Percentiles rank a stretch among this genome's conserved stretches.
Conservation (phyloP, 2,888 invertebrate genomes). For the Aphidoletes aphidimyza region DNA sequence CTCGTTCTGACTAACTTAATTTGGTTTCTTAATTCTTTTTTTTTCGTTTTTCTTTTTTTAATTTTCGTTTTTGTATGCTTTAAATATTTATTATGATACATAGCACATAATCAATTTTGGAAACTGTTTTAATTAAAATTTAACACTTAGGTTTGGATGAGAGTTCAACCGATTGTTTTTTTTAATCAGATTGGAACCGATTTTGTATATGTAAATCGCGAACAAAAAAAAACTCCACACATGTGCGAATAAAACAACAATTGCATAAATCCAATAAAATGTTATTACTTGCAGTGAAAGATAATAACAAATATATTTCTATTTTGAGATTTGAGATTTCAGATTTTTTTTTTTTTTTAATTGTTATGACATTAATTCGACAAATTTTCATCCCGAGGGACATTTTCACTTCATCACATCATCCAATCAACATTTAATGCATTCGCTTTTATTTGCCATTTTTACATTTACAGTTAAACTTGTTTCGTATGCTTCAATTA, state of each 20-base stretch:
- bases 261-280: conserved; percentile 42
- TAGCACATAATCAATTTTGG: conserved; percentile 38
- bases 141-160: neutral
- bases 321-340: neutral
- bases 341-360: neutral
- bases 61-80: neutral
- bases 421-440: too few relatives aligned
- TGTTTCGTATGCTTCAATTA: neutral
- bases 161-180: conserved; percentile 23
- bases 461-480: neutral
- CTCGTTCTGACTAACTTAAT: conserved; percentile 15
- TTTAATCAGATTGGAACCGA: conserved; percentile 9
- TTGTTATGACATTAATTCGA: neutral
- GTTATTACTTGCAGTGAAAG: neutral
- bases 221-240: neutral
- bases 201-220: neutral
- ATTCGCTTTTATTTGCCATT: too few relatives aligned
- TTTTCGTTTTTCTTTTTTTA: neutral
- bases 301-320: conserved; percentile 28
- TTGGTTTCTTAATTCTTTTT: neutral
- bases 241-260: conserved; percentile 37
- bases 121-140: conserved; percentile 8
- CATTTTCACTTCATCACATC: too few relatives aligned
- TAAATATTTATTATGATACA: conserved; percentile 3
- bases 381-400: too few relatives aligned